Conservation (phyloP, 2,888 invertebrate genomes). For the Harpalus rufipes region DNA sequence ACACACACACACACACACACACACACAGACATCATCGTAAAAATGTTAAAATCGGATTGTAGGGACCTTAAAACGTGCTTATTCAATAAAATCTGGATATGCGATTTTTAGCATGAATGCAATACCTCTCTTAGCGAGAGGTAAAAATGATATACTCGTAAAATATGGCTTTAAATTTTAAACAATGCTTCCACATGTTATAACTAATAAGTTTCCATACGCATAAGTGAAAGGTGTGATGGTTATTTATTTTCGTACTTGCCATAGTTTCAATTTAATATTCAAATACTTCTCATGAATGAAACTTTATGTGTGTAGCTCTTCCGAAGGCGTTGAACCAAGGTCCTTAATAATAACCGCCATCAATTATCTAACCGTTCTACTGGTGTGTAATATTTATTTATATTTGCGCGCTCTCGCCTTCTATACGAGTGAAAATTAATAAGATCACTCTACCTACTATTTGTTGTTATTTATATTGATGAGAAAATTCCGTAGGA, state of each 20-base stretch:
- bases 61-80: too few relatives aligned
- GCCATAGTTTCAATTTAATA: not conserved
- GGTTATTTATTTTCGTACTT: not conserved
- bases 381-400: not conserved
- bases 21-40: too few relatives aligned
- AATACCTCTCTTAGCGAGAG: too few relatives aligned
- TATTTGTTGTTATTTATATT: not conserved
- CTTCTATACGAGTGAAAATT: not conserved
- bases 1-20: too few relatives aligned
- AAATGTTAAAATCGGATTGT: too few relatives aligned
- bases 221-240: not conserved
- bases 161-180: too few relatives aligned
- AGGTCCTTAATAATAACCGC: constrained; percentile 9
- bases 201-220: too few relatives aligned
- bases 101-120: too few relatives aligned
- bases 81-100: too few relatives aligned
- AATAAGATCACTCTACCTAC: not conserved
- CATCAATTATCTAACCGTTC: constrained; percentile 21
- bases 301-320: constrained; percentile 3
- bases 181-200: too few relatives aligned
- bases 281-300: constrained; percentile 8
- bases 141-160: too few relatives aligned
- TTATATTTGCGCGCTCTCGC: not conserved
- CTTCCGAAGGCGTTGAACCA: constrained; percentile 16
- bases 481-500: not conserved